Base-by-base conservation (phyloP, 92 coral and sea anemone species). In the Epizoanthus illoricatus region DNA sequence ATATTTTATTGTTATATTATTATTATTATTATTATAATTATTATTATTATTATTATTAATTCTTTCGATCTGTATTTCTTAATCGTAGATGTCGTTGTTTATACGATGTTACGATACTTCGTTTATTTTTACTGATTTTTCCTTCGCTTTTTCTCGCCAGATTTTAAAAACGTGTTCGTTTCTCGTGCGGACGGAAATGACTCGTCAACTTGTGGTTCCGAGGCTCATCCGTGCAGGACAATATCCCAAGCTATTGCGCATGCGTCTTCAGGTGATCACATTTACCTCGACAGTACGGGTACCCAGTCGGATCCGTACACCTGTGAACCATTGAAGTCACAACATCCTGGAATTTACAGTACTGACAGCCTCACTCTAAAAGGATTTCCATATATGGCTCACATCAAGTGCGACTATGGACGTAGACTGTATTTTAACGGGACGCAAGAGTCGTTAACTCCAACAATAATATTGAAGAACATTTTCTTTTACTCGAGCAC, bases 251-350 rank as follows among this genome's bases (percentile, higher is more conserved):
- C 78, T 4, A 7, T 81, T 18, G 66, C 72, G 15, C 78, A 69
- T 54, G 61, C 79, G n/a, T 45, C 79, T 4, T 18, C 40, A 16
- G 69, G 69, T 3, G 72, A 65, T 16, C 40, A 43, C 36, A 47
- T 81, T 81, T 69, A 81, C 60, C 66, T 81, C 61, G 85, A 81
- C 59, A 75, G 85, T 18, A 81, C 85, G 7, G 69, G 59, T 23
- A 81, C 85, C 7, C 43, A 63, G 39, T 66, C 63, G 65, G 60
- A 57, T 4, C 85, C 85, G 15, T 81, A 58, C 61, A 81, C 67
- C 23, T 81, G 85, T 49, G 33, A 81, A 61, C 55, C 85, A 43
- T 23, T 69, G 65, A 45, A 65, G 45, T 54, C 78, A 54, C 64
- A 55, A 9, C 41, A 70, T 41, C 61, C 57, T 18, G 85, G 85